phyloP scores from a whole-genome alignment of 2,113 vertebrate genomes.

The Nycticorax nycticorax region DNA sequence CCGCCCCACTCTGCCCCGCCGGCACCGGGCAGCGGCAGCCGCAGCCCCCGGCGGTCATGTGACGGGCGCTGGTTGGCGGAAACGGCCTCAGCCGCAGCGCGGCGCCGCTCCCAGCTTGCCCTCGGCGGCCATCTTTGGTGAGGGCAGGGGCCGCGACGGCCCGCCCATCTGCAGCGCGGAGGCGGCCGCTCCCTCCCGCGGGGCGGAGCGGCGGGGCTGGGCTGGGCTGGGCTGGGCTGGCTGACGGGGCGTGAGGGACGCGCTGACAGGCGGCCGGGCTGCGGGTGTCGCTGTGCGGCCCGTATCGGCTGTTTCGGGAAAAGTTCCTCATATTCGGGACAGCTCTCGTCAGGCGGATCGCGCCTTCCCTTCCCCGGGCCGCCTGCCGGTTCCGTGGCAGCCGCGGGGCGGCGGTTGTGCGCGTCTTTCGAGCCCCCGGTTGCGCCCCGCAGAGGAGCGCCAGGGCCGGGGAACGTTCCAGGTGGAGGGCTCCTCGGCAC shows the following conservation, averaged over 20 bases:
- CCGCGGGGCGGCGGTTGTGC: too few relatives aligned
- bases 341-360: not conserved
- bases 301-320: accelerated
- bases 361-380: too few relatives aligned
- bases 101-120: accelerated
- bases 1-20: not conserved
- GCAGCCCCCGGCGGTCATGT: not conserved
- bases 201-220: not conserved
- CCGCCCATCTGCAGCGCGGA: not conserved
- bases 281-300: too few relatives aligned
- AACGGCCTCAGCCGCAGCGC: not conserved
- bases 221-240: too few relatives aligned
- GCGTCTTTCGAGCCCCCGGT: accelerated
- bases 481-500: not conserved
- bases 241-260: accelerated
- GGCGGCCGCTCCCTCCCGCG: too few relatives aligned
- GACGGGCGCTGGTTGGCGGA: not conserved
- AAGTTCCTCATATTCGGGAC: accelerated
- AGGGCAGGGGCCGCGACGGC: not conserved
- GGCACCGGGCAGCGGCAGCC: not conserved
- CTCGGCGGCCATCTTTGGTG: conserved; percentile 19
- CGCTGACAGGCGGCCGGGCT: accelerated
- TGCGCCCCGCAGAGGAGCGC: accelerated
- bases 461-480: accelerated
- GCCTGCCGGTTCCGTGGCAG: not conserved